phyloP scores from a whole-genome alignment of 2,797 vertebrate species.

The Centroberyx gerrardi region DNA sequence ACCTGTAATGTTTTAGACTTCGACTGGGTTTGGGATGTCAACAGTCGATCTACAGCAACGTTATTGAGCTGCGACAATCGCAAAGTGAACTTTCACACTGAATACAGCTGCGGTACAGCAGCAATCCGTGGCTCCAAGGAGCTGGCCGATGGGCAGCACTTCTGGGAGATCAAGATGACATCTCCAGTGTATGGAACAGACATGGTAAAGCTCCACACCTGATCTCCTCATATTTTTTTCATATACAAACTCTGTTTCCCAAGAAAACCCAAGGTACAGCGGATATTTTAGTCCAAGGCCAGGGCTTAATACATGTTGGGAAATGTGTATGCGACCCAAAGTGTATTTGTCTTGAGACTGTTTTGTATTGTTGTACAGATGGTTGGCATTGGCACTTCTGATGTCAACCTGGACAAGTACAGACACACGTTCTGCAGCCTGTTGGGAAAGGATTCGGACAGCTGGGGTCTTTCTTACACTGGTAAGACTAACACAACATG shows the following conservation, averaged over 20 bases:
- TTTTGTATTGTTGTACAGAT: constrained; percentile 83
- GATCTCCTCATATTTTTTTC: not conserved
- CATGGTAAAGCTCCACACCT: constrained; percentile 87
- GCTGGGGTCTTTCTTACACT: constrained; percentile 98
- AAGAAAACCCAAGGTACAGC: not conserved
- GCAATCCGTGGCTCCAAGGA: constrained; percentile 95
- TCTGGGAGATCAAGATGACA: constrained; percentile 99
- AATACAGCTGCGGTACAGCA: constrained; percentile 97
- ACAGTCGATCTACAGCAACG: constrained; percentile 90
- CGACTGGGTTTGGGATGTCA: constrained; percentile 96
- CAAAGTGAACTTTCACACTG: constrained; percentile 96
- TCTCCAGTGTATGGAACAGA: constrained; percentile 97
- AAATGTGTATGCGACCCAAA: not conserved
- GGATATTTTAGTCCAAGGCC: not conserved
- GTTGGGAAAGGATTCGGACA: constrained; percentile 95
- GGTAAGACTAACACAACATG: constrained; percentile 80
- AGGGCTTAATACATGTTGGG: not conserved
- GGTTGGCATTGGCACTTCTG: constrained; percentile 95
- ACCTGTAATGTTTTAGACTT: constrained; percentile 86
- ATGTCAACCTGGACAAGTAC: constrained; percentile 97
- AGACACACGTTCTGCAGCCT: constrained; percentile 97
- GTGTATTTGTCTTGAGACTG: not conserved
- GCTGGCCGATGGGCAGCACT: constrained; percentile 94
- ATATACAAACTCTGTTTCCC: not conserved
- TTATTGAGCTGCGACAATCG: constrained; percentile 94